Evolutionary conservation across 2,797 vertebrate species (phyloP).

Genomic region (Phrynocephalus forsythii): DNA sequence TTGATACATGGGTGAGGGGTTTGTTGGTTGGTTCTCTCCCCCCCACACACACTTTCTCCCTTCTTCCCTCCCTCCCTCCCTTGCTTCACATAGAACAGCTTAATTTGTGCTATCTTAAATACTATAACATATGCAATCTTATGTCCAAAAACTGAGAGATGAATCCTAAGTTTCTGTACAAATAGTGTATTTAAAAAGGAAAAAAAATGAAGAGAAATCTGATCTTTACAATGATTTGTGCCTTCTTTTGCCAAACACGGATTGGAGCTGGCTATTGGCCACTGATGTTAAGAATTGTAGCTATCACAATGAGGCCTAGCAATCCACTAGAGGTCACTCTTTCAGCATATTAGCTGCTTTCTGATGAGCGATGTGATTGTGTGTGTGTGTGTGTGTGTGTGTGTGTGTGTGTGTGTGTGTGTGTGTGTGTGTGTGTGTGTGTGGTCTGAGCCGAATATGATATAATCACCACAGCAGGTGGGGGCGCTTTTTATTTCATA

Average conservation of each 20-base stretch:
- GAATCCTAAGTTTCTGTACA: conserved; percentile 73
- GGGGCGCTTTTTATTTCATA: conserved; percentile 67
- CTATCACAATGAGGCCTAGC: conserved; percentile 65
- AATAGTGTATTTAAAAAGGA: conserved; percentile 76
- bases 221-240: conserved; percentile 84
- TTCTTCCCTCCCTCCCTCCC: background rate
- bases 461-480: conserved; percentile 56
- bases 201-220: conserved; percentile 74
- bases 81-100: conserved; percentile 73
- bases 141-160: conserved; percentile 65
- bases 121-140: conserved; percentile 83
- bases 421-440: too few species aligned
- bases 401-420: background rate
- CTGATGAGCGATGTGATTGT: conserved; percentile 3
- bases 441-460: conserved; percentile 44
- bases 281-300: conserved; percentile 69
- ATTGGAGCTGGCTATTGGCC: conserved; percentile 76
- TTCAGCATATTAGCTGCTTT: conserved; percentile 61
- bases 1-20: conserved; percentile 61
- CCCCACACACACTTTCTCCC: background rate
- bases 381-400: background rate
- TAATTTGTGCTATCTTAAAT: conserved; percentile 73
- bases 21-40: conserved; percentile 11
- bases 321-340: conserved; percentile 70
- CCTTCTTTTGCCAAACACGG: conserved; percentile 83